Evolutionary conservation across 2,113 vertebrate genomes (phyloP).

Genomic region (Mastomys coucha): DNA sequence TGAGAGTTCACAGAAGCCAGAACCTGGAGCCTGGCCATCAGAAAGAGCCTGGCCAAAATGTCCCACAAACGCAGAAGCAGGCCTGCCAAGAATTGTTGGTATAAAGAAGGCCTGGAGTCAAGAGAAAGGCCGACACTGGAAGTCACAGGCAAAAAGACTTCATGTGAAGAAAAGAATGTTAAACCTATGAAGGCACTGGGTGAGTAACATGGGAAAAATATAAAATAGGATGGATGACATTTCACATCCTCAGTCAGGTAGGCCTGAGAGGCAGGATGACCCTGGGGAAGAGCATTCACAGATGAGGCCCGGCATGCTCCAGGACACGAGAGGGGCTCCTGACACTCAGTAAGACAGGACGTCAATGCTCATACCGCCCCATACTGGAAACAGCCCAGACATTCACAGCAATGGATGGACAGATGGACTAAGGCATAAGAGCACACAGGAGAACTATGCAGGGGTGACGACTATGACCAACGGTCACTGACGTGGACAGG

Average conservation of each 20-base stretch:
- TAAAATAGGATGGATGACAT: background rate
- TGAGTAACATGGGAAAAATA: fast-evolving
- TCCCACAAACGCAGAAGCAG: background rate
- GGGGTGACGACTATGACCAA: fast-evolving
- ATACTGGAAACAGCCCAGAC: background rate
- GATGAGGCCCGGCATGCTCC: fast-evolving
- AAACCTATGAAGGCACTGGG: no score
- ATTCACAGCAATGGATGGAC: background rate
- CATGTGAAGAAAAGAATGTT: background rate
- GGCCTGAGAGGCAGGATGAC: fast-evolving
- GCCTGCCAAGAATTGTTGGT: background rate
- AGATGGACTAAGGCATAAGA: fast-evolving
- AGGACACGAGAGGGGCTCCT: fast-evolving
- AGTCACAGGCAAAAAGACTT: background rate
- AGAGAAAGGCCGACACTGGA: background rate
- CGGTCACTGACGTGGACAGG: fast-evolving
- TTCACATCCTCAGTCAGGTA: fast-evolving
- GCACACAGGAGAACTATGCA: background rate
- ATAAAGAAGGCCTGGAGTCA: background rate
- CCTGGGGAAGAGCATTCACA: background rate
- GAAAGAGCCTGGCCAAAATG: background rate
- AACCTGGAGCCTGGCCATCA: background rate
- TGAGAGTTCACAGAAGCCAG: background rate
- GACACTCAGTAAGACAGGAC: fast-evolving
- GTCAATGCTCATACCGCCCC: fast-evolving